Base-by-base conservation (phyloP, 2,113 vertebrate species). In the Passer domesticus region DNA sequence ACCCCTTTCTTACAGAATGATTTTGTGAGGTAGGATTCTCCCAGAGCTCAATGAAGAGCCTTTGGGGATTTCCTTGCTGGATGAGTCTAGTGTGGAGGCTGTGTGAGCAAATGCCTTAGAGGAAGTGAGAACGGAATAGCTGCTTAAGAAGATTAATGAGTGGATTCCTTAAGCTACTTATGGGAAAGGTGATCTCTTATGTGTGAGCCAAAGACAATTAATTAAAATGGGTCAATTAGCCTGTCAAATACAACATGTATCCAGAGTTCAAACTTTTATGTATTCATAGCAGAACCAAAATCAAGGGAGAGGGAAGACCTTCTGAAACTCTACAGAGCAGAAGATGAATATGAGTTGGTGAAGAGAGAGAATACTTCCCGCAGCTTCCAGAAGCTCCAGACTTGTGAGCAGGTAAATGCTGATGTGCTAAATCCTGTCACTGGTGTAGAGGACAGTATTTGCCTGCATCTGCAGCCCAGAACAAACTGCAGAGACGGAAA, bases 71-170 rank as follows among this genome's bases (percentile, higher is more conserved):
- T 96, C 87, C 69, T 85, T 64, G 56, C 58, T 95, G 53, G 89
- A 64, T 66, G 53, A 94, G 53, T 76, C 28, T 58, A 39, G 69
- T 53, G 66, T 82, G 74, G 73, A 97, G 53, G 81, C 49, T 94
- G 56, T 66, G 67, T 76, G 74, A 95, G 70, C 53, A 92, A 97
- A 87, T 79, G 73, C 93, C 87, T 87, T 41, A 87, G 43, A 92
- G 73, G 41, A 92, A 91, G 70, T 21, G 39, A 85, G 67, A 95
- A 89, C n/a, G 82, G 77, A 89, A 94, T 20, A 92, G 46, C 87
- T 87, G 63, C 76, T 91, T 95, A 94, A 89, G 69, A 81, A 94
- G 91, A 96, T 96, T 94, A 95, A 95, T 95, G 90, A 94, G 84
- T 85, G 66, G 84, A 92, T 96, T 94, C 84, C 83, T 94, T 85